Percentiles rank a stretch among this genome's conserved stretches.
Conservation (phyloP, 2,113 vertebrate genomes). For the Pteropus alecto region DNA sequence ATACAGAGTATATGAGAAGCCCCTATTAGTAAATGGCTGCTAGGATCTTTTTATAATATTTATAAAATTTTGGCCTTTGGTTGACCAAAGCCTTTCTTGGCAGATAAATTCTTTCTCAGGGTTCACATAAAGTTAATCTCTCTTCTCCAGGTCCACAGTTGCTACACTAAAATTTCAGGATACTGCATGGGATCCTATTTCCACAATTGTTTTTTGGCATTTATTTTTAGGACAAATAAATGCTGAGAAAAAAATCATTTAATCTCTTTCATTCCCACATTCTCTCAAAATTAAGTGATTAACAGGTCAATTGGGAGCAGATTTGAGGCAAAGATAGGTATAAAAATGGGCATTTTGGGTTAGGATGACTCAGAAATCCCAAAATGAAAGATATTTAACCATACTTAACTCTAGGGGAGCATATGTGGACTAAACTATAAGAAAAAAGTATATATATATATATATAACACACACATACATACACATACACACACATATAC, state of each 20-base stretch:
- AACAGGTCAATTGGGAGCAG: neutral
- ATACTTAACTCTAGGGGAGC: neutral
- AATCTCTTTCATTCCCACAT: neutral
- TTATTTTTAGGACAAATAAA: neutral
- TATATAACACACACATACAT: too few species aligned
- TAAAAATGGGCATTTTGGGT: neutral
- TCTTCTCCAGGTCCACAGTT: neutral
- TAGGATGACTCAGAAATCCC: neutral
- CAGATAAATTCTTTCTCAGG: neutral
- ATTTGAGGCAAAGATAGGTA: neutral
- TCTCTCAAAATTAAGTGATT: conserved; percentile 3
- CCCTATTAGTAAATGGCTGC: neutral
- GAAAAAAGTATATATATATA: neutral
- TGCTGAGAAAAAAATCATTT: neutral
- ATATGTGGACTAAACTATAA: neutral
- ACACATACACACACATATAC: too few species aligned
- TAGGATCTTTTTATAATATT: neutral
- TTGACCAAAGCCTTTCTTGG: too few species aligned
- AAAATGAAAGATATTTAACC: neutral
- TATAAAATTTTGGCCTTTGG: neutral
- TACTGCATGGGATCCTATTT: neutral
- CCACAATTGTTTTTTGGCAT: neutral
- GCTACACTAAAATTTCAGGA: neutral
- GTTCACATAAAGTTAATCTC: neutral
- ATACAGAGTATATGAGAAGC: neutral